Percentiles rank a stretch among this genome's conserved stretches.
Conservation (phyloP, 2,888 invertebrate species). For the Parnassius orleans region DNA sequence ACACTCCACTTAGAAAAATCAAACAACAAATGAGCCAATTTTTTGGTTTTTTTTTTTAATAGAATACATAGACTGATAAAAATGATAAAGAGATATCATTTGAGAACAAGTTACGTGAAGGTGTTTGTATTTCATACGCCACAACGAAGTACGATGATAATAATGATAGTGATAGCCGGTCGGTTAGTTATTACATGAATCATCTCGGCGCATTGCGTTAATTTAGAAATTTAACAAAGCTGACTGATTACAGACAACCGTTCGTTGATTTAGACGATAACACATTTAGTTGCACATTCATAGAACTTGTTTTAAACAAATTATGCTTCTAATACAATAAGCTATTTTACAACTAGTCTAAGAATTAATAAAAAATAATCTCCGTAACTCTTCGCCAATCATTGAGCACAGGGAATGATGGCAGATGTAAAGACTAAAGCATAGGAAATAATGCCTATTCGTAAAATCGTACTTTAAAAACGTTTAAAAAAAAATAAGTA, state of each 20-base stretch:
- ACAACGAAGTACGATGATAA: constrained; percentile 1
- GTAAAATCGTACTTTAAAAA: too few relatives aligned
- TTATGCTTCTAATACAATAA: too few relatives aligned
- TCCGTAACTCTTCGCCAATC: too few relatives aligned
- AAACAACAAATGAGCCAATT: too few relatives aligned
- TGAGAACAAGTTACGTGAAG: constrained; percentile 15
- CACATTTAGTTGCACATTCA: background rate
- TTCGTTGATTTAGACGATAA: constrained; percentile 9
- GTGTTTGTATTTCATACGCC: constrained; percentile 21
- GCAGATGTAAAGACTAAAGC: too few relatives aligned
- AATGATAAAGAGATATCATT: constrained; percentile 15
- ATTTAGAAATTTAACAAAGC: constrained; percentile 23
- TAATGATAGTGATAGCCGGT: background rate
- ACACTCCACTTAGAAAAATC: background rate
- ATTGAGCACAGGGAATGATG: too few relatives aligned
- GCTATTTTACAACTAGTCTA: too few relatives aligned
- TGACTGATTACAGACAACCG: constrained; percentile 18
- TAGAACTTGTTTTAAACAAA: too few relatives aligned
- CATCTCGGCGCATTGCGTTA: constrained; percentile 16
- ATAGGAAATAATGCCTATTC: too few relatives aligned
- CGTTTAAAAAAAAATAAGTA: too few relatives aligned
- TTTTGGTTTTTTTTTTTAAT: too few relatives aligned
- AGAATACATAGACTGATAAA: constrained; percentile 16
- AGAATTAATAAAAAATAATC: too few relatives aligned
- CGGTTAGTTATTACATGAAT: constrained; percentile 18